Evolutionary conservation across 2,113 vertebrate genomes (phyloP).

Genomic region (Halichoeres trimaculatus): DNA sequence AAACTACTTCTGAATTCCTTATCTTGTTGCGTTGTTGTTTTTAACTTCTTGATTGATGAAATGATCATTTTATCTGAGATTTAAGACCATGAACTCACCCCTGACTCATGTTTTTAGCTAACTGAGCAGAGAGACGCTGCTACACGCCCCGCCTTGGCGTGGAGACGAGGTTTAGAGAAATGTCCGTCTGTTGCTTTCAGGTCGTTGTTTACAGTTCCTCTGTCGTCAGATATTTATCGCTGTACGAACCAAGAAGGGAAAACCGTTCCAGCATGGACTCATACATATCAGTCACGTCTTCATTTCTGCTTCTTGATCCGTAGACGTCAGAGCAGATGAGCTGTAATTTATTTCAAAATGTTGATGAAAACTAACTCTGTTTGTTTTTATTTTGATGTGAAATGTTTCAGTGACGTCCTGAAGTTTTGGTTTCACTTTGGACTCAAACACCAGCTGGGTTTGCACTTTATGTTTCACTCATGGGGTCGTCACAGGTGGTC

Average conservation of each 20-base stretch:
- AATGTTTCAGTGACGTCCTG: neutral
- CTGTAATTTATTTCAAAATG: slow-evolving; percentile 69
- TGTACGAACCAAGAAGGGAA: neutral
- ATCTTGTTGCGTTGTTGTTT: no score
- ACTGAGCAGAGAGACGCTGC: no score
- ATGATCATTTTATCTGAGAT: no score
- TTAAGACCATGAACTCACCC: no score
- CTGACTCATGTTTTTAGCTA: no score
- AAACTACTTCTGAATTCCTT: no score
- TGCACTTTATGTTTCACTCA: slow-evolving; percentile 21
- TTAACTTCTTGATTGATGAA: no score
- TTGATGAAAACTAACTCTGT: slow-evolving; percentile 14
- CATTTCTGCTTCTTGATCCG: slow-evolving; percentile 31
- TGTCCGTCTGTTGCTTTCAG: slow-evolving; percentile 7
- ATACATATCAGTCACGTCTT: slow-evolving; percentile 38
- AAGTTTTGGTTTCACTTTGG: slow-evolving; percentile 6
- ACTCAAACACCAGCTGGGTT: slow-evolving; percentile 11
- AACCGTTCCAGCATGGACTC: neutral
- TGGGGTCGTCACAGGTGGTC: neutral
- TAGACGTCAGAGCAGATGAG: slow-evolving; percentile 19
- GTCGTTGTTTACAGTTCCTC: neutral
- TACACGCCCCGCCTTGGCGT: no score
- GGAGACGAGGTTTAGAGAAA: neutral
- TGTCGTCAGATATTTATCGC: neutral
- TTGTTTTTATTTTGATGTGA: slow-evolving; percentile 13